Base-by-base conservation (phyloP, 2,888 invertebrate genomes). In the Theretra japonica region DNA sequence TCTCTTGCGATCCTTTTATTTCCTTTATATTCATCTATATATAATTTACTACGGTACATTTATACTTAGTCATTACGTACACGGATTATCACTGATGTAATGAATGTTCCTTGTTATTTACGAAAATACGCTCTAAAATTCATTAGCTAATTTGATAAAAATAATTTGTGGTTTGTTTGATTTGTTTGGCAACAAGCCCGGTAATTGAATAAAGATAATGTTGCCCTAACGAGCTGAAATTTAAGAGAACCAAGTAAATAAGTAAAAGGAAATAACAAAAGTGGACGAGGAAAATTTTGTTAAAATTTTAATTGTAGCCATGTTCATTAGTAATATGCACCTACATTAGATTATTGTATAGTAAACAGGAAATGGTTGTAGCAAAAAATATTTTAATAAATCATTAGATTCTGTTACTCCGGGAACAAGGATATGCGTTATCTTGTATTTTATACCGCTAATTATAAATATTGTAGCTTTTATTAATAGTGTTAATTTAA, bases 281-380 rank as follows among this genome's bases (percentile, higher is more conserved):
- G 50, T 74, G 75, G 59, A 73, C 73, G 76, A 81, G 82, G 83
- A 80, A 79, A 81, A 70, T 74, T 73, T 60, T 72, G 77, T 75
- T 68, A 73, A n/a, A 79, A 72, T 74, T 75, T 72, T 69, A 73
- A 73, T 72, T 80, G 76, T 75, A 68, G 75, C 57, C 50, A 75
- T 75, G 79, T 76, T 77, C 74, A 74, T 79, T 77, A 74, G 77
- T 70, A 68, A 73, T 73, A 62, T 73, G 70, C 73, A 77, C 74
- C 72, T 80, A 77, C 33, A 77, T 75, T 75, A 72, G 56, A 30
- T 70, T 68, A 79, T 75, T 69, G 71, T 68, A 70, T 72, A 74
- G 74, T 72, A 78, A 81, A 82, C 82, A 82, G 82, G 82, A 82
- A 82, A 78, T 75, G 69, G 62, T 78, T 59, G 65, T 17, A 65